Conservation (phyloP, 2,113 vertebrate genomes). For the Aythya baeri region DNA sequence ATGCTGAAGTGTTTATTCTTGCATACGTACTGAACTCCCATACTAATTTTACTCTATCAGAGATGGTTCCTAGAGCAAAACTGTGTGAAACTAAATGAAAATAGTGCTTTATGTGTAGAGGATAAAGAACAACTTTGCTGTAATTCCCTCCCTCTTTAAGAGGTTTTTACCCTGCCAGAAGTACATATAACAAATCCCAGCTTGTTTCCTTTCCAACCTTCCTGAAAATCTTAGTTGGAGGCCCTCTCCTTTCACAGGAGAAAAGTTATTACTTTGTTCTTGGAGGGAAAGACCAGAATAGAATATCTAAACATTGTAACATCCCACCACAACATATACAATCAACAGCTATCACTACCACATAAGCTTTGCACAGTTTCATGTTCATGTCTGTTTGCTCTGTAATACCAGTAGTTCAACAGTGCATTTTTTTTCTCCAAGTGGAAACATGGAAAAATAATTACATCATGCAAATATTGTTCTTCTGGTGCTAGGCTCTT, state of each 20-base stretch:
- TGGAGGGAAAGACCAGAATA: background rate
- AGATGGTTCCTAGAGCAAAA: background rate
- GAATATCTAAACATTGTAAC: background rate
- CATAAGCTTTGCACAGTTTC: background rate
- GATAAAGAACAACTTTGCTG: background rate
- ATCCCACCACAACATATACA: background rate
- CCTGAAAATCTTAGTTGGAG: background rate
- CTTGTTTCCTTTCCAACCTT: background rate
- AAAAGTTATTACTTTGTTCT: background rate
- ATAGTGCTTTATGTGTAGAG: background rate
- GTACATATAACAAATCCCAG: background rate
- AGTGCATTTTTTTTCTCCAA: background rate
- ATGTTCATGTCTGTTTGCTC: background rate
- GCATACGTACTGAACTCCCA: background rate
- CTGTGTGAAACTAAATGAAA: background rate
- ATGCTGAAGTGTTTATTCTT: background rate
- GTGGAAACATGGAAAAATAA: slow-evolving; percentile 57
- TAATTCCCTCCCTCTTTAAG: background rate
- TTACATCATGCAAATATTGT: slow-evolving; percentile 61
- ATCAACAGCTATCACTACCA: background rate
- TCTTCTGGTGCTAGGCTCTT: slow-evolving; percentile 47
- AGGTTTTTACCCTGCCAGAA: background rate
- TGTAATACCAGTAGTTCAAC: slow-evolving; percentile 28
- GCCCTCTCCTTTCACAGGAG: background rate
- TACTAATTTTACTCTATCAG: background rate